Base-by-base conservation (phyloP, 2,888 invertebrate genomes). In the Eucera pruinosa region DNA sequence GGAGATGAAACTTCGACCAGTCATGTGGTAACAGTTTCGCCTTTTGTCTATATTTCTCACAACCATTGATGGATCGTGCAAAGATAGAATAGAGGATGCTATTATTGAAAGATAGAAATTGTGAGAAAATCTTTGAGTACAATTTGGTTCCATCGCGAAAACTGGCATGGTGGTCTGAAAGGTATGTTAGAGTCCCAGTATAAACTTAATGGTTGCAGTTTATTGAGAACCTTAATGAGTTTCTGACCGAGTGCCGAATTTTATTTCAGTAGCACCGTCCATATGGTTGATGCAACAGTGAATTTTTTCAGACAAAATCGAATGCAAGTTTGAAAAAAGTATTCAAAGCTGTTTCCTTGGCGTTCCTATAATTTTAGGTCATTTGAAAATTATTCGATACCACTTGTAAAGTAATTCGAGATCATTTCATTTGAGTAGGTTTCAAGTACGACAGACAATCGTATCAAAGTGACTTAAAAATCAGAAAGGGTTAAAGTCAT, bases 11-110 rank as follows among this genome's bases (percentile, higher is more conserved):
- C 39, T 65, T 65, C 47, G 25, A 39, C 67, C 33, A 64, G 78
- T 77, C 77, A 77, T 58, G 71, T 58, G 78, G 77, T 50, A 48
- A 67, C 30, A 55, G 54, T 78, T 77, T 60, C 47, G 39, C 30
- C 62, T 23, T 67, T 78, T 78, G 77, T 79, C 78, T 77, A 58
- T 72, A 78, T 50, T 9, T 41, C 50, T 27, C 15, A 3, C n/a
- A 30, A n/a, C 62, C 45, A 52, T 64, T 64, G 45, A 36, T 5
- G 62, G 13, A 30, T 60, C 39, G 20, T 13, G 47, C 7, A 5
- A 11, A 27, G 43, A 41, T 11, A n/a, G 23, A 30, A 55, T 39
- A 57, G 43, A 64, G 47, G 33, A 33, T 43, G n/a, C 36, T 27
- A 23, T 50, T 43, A 30, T 45, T 30, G 45, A 50, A 33, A 27